Conservation (phyloP, 2,113 vertebrate genomes). For the Eublepharis macularius region DNA sequence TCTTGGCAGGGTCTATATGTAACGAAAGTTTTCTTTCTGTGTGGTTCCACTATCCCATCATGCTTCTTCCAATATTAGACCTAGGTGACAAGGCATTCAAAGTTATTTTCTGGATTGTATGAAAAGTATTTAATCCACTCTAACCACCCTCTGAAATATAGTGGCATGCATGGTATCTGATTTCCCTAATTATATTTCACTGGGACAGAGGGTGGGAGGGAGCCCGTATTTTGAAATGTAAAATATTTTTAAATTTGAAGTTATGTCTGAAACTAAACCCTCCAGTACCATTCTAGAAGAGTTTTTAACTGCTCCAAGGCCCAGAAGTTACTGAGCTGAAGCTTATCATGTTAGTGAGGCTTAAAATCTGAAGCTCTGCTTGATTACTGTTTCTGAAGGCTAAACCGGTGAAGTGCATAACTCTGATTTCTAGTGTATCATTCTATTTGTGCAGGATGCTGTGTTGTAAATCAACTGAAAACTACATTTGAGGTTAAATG, state of each 20-base stretch:
- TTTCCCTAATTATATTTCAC: slow-evolving; percentile 9
- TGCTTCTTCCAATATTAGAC: not conserved
- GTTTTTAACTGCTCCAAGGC: not conserved
- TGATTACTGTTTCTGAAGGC: not conserved
- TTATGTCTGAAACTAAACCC: not conserved
- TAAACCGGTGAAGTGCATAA: not conserved
- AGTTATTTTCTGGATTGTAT: not conserved
- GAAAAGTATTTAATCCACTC: slow-evolving; percentile 15
- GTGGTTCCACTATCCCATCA: not conserved
- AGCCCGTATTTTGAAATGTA: not conserved
- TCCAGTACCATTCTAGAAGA: not conserved
- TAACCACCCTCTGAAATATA: slow-evolving; percentile 2
- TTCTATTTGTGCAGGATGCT: not conserved
- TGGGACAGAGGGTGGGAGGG: not conserved
- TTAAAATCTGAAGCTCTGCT: slow-evolving; percentile 2
- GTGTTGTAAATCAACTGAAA: slow-evolving; percentile 4
- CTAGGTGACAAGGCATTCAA: not conserved
- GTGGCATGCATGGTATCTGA: not conserved
- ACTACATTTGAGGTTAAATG: not conserved
- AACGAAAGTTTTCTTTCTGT: not conserved
- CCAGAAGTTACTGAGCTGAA: not conserved
- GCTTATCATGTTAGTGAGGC: slow-evolving; percentile 1
- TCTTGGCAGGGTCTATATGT: not conserved
- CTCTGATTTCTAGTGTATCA: not conserved
- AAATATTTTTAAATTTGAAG: slow-evolving; percentile 1